These are phyloP conservation scores for Calosoma granatense DNA, from an alignment of 1,140 invertebrate species.

Conservation along the genomic window DNA sequence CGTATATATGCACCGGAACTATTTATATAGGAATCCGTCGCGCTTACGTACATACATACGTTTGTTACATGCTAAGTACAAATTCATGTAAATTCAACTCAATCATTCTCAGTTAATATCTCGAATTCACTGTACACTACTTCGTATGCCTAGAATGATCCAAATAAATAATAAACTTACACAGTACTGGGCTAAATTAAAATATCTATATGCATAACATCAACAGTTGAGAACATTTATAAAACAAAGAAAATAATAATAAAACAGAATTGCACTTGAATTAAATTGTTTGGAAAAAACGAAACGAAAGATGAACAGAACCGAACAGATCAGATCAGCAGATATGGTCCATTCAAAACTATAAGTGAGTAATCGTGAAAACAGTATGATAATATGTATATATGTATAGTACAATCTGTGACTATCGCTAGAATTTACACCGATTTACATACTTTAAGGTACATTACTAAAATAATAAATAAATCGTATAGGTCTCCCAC, in stretches of 20 bases:
- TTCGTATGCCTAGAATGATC: constrained; percentile 21
- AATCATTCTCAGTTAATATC: constrained; percentile 18
- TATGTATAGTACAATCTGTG: constrained; percentile 14
- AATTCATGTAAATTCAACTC: constrained; percentile 17
- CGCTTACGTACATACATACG: constrained; percentile 11
- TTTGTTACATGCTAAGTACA: constrained; percentile 15
- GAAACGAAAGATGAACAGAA: too few species aligned
- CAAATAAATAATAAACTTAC: constrained; percentile 32
- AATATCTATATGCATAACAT: constrained; percentile 31
- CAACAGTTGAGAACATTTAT: constrained; percentile 28
- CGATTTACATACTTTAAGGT: constrained; percentile 24
- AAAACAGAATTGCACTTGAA: constrained; percentile 28
- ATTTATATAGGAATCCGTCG: constrained; percentile 12
- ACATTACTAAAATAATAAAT: constrained; percentile 31
- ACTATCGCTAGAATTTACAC: constrained; percentile 26
- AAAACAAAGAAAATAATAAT: constrained; percentile 3
- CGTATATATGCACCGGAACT: background rate
- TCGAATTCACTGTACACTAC: constrained; percentile 12
- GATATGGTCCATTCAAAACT: constrained; percentile 16
- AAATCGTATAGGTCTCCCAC: constrained; percentile 22
- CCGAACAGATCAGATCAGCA: too few species aligned
- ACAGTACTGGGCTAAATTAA: constrained; percentile 34
- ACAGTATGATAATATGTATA: constrained; percentile 11
- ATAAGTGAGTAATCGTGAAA: constrained; percentile 16
- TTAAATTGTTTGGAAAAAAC: constrained; percentile 13